A percentile compares a stretch with the other conserved stretches of the same genome.
These are phyloP conservation scores for Nymphalis c-album DNA, from an alignment of 2,888 invertebrate genomes.

Conservation along the genomic window DNA sequence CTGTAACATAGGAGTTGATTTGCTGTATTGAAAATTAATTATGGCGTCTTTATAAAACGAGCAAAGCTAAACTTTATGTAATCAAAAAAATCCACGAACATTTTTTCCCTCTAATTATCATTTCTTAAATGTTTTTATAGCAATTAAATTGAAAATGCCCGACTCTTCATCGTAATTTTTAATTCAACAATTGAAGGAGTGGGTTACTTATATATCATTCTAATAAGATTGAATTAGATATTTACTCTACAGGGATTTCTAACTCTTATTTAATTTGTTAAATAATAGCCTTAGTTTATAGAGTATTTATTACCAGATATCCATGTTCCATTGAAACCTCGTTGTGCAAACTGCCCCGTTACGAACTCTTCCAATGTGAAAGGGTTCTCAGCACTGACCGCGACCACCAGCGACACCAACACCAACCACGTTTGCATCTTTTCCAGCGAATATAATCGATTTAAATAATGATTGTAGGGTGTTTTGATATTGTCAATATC, in stretches of 20 bases:
- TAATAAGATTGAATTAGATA: too few relatives aligned
- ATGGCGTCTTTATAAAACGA: background rate
- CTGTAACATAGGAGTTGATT: slow-evolving; percentile 54
- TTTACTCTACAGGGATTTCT: too few relatives aligned
- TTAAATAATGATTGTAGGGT: background rate
- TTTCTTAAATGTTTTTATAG: background rate
- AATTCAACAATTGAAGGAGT: too few relatives aligned
- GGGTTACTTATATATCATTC: too few relatives aligned
- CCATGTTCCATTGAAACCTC: slow-evolving; percentile 83
- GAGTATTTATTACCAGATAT: slow-evolving; percentile 78
- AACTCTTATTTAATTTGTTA: background rate
- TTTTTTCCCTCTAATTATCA: too few relatives aligned
- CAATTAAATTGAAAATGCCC: too few relatives aligned
- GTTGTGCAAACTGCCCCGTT: slow-evolving; percentile 60
- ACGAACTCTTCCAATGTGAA: slow-evolving; percentile 71
- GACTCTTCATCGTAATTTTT: too few relatives aligned
- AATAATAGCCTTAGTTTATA: background rate
- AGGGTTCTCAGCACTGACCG: slow-evolving; percentile 59
- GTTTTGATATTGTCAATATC: background rate
- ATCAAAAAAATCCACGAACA: too few relatives aligned
- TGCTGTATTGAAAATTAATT: background rate
- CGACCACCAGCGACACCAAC: slow-evolving; percentile 50
- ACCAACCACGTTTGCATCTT: slow-evolving; percentile 53
- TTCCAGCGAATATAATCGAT: background rate
- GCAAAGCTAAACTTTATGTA: background rate